A percentile compares a stretch with the other conserved stretches of the same genome.
Conservation (phyloP, 2,797 vertebrate species). For the Amazona finschi region DNA sequence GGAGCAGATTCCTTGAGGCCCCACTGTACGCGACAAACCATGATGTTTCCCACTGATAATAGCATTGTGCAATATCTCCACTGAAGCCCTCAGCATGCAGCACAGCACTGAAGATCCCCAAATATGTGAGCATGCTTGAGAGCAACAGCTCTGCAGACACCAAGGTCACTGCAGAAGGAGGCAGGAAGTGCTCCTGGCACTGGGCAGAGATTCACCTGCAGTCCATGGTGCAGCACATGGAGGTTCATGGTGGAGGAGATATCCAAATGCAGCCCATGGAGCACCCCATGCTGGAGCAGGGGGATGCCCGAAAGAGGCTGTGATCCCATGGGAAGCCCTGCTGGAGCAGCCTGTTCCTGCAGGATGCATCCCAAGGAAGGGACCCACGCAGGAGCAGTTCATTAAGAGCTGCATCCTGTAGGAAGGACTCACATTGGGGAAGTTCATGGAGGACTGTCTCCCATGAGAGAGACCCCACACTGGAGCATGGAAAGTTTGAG, state of each 20-base stretch:
- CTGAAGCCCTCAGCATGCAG: not conserved
- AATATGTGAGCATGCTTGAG: not conserved
- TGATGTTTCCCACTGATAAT: not conserved
- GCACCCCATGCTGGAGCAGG: not conserved
- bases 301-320: not conserved
- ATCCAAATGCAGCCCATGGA: not conserved
- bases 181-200: not conserved
- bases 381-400: not conserved
- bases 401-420: not conserved
- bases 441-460: not conserved
- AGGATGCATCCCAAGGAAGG: not conserved
- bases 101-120: not conserved
- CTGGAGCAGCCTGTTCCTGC: not conserved
- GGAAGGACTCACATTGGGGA: not conserved
- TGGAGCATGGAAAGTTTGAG: not conserved
- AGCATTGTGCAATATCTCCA: not conserved
- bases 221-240: not conserved
- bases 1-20: not conserved
- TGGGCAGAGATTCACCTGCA: not conserved
- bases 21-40: not conserved
- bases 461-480: not conserved
- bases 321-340: not conserved
- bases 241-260: not conserved
- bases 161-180: not conserved
- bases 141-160: not conserved